Evolutionary conservation across 2,797 vertebrate genomes (phyloP), one percentile per base, ranked within the genome.

Genomic region (Anniella stebbinsi): DNA sequence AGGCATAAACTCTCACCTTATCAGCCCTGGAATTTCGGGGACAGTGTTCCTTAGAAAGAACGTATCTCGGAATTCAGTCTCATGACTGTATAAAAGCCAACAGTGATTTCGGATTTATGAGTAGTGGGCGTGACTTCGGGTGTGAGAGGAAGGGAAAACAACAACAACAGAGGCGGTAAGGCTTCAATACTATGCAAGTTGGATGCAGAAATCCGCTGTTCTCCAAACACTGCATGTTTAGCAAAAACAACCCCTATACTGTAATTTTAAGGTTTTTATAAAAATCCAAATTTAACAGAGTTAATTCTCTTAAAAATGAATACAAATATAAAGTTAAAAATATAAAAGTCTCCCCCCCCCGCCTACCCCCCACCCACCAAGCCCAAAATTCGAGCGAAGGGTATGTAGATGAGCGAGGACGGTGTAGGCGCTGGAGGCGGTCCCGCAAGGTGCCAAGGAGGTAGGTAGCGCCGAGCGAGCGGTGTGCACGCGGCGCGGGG

Each of bases 371-470:
- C n/a, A n/a, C n/a, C n/a, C n/a, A n/a, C n/a, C n/a, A 8, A n/a
- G 63, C 17, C 28, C 4, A 1, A 12, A 3, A 17, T 0, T 1
- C 7, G 3, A 0, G 2, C 0, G 15, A 0, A 0, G 0, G 7
- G 0, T 2, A 2, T 0, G 7, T 17, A 0, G 7, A 0, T 2
- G 9, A 0, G 9, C 36, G 25, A 51, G 0, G 83, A 54, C 70
- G 48, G 67, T 21, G 66, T 63, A 9, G 57, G 28, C 28, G 41
- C 15, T 8, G 38, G 6, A n/a, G 12, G 57, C n/a, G 0, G 0
- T 0, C 87, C 4, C 17, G 30, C 38, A 45, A 45, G 23, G n/a
- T 63, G 60, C 60, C 5, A 66, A 1, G 70, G 18, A 87, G 94
- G 80, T 91, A 85, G 66, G 63, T 45, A 85, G 48, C 10, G 45